Evolutionary conservation across 2,797 vertebrate genomes (phyloP).

Genomic region (Hyperoplus lanceolatus): DNA sequence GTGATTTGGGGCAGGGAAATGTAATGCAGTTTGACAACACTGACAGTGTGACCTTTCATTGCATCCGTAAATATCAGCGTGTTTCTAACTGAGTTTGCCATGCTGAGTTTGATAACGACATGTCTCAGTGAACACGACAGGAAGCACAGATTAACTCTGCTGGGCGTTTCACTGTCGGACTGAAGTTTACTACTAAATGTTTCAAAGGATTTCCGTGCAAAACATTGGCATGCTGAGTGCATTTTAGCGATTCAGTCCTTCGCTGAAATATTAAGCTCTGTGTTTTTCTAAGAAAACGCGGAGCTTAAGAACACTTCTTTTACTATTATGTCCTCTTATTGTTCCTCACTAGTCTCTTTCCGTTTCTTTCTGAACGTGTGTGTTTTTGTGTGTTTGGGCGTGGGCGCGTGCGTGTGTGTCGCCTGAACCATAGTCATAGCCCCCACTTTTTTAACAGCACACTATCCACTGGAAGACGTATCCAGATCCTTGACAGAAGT

Average conservation of each 20-base stretch:
- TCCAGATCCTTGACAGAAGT: too few relatives aligned
- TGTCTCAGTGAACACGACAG: neutral
- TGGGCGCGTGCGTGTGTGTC: neutral
- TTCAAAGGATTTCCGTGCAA: too few relatives aligned
- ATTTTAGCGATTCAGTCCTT: too few relatives aligned
- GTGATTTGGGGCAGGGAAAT: neutral
- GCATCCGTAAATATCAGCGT: neutral
- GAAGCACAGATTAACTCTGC: too few relatives aligned
- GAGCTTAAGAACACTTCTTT: too few relatives aligned
- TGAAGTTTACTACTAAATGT: neutral
- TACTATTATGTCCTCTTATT: constrained; percentile 1
- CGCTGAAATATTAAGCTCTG: too few relatives aligned
- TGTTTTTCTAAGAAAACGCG: too few relatives aligned
- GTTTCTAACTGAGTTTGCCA: too few relatives aligned
- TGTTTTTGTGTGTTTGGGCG: neutral
- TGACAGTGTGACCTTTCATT: neutral
- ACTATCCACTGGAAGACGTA: neutral
- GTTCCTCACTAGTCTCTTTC: neutral
- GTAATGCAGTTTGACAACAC: neutral
- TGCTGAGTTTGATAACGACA: neutral
- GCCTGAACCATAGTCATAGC: neutral
- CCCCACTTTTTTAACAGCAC: too few relatives aligned
- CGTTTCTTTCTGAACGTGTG: neutral
- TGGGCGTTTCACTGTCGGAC: neutral
- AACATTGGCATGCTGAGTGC: too few relatives aligned